Percentiles rank a stretch among this genome's conserved stretches.
These are phyloP conservation scores for Coelogynopora nodosa DNA, from an alignment of 2,888 invertebrate species.

Conservation along the genomic window DNA sequence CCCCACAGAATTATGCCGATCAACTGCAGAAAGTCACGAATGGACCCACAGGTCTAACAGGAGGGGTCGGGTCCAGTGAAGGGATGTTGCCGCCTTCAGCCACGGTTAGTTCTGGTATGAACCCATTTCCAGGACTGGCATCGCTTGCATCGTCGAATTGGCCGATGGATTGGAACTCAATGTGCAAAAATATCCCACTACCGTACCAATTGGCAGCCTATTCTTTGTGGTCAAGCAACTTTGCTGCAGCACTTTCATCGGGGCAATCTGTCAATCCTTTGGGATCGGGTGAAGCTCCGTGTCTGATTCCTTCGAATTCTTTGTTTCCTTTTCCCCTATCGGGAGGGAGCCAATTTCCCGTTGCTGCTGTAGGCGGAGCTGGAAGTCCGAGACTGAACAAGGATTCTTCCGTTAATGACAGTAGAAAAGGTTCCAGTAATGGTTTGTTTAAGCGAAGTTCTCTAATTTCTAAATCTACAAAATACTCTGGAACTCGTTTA, in stretches of 20 bases:
- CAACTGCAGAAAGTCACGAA: conserved; percentile 1
- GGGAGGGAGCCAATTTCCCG: neutral
- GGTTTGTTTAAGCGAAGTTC: neutral
- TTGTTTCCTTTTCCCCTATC: neutral
- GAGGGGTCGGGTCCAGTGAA: neutral
- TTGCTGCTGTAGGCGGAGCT: neutral
- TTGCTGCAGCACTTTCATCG: neutral
- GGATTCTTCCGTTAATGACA: neutral
- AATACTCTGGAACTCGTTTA: conserved; percentile 5
- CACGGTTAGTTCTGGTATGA: neutral
- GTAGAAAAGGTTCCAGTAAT: neutral
- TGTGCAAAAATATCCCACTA: neutral
- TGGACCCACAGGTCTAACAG: neutral
- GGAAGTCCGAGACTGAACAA: neutral
- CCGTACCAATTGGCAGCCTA: neutral
- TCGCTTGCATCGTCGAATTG: neutral
- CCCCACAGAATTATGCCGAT: neutral
- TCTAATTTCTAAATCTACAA: neutral
- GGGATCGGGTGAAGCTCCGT: neutral
- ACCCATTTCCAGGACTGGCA: neutral
- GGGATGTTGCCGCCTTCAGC: neutral
- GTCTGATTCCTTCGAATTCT: neutral
- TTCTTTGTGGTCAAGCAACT: conserved; percentile 5
- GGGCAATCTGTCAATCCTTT: neutral
- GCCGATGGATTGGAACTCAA: neutral